Evolutionary conservation across 1,140 invertebrate species (phyloP), one percentile per base, ranked within the genome.

Genomic region (Metopolophium dirhodum): DNA sequence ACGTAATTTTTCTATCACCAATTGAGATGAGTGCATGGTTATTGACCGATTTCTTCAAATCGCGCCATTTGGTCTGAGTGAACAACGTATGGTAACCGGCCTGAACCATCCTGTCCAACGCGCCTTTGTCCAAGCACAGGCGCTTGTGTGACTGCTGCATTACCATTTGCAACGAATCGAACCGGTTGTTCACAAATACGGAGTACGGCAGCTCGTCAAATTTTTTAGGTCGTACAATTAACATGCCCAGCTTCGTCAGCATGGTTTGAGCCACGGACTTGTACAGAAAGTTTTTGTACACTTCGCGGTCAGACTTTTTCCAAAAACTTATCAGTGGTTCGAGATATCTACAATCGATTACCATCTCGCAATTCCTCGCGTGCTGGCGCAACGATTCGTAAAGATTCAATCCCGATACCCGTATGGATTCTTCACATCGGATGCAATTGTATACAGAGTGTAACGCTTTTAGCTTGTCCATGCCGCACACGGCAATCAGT

Each of bases 401-500:
- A 77, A 35, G 0, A 30, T 3, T 35, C 30, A 18, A 14, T 18
- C 4, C 0, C 14, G n/a, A 14, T 68, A 4, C 30, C 61, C 0
- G 11, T n/a, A 77, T n/a, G 4, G 30, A 77, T 1, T 1, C 14
- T 23, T 2, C 3, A 7, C 61, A 77, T 6, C 30, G 30, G 14
- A 18, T 14, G 14, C 61, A 77, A 1, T 18, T 4, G 30, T 18
- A 77, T 0, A 0, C 30, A 30, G 2, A n/a, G 30, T 11, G 0
- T 0, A 7, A 0, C 23, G 2, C 23, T 26, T 26, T 68, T 30
- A 4, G 26, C 9, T 0, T 11, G 6, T 77, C n/a, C 30, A 77
- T 0, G 4, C 61, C 61, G 4, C 30, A 77, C 30, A 30, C 30
- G 14, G 61, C 11, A 1, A n/a, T 9, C n/a, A 77, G 30, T 4